Evolutionary conservation across 2,888 invertebrate species (phyloP).

Genomic region (Scelioninae gen. 1): DNA sequence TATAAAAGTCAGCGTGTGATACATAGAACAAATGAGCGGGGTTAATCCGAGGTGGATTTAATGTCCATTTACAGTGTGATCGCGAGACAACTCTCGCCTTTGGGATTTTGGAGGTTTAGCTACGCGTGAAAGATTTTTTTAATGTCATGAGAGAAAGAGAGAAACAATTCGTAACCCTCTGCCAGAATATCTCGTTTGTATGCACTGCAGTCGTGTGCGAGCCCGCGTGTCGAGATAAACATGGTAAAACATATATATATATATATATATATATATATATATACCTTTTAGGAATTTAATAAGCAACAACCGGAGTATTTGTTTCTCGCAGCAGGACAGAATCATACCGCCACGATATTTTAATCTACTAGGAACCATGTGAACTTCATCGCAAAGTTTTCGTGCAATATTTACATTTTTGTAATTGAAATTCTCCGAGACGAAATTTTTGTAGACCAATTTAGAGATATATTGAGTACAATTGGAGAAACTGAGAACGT

Average conservation of each 20-base stretch:
- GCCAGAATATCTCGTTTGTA: slow-evolving; percentile 37
- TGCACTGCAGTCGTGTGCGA: slow-evolving; percentile 44
- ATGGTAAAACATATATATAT: slow-evolving; percentile 27
- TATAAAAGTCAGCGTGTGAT: slow-evolving; percentile 43
- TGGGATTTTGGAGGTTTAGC: slow-evolving; percentile 61
- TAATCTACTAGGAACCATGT: slow-evolving; percentile 47
- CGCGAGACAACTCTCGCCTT: slow-evolving; percentile 55
- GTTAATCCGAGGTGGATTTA: slow-evolving; percentile 64
- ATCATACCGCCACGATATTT: slow-evolving; percentile 54
- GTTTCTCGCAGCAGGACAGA: slow-evolving; percentile 56
- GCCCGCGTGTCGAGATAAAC: slow-evolving; percentile 40
- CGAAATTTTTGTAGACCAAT: too few relatives aligned
- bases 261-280: too few relatives aligned
- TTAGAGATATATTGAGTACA: too few relatives aligned
- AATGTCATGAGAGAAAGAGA: slow-evolving; percentile 66
- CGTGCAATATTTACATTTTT: slow-evolving; percentile 25
- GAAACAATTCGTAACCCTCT: slow-evolving; percentile 58
- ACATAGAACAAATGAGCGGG: slow-evolving; percentile 47
- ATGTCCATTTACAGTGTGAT: slow-evolving; percentile 58
- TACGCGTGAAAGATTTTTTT: slow-evolving; percentile 72
- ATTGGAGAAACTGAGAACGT: too few relatives aligned
- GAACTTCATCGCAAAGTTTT: slow-evolving; percentile 51
- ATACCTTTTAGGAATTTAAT: slow-evolving; percentile 72
- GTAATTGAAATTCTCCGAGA: slow-evolving; percentile 44
- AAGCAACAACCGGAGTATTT: slow-evolving; percentile 67